Percentiles rank a stretch among this genome's conserved stretches.
Conservation (phyloP, 2,797 vertebrate species). For the Lepidocolaptes lacrymiger region DNA sequence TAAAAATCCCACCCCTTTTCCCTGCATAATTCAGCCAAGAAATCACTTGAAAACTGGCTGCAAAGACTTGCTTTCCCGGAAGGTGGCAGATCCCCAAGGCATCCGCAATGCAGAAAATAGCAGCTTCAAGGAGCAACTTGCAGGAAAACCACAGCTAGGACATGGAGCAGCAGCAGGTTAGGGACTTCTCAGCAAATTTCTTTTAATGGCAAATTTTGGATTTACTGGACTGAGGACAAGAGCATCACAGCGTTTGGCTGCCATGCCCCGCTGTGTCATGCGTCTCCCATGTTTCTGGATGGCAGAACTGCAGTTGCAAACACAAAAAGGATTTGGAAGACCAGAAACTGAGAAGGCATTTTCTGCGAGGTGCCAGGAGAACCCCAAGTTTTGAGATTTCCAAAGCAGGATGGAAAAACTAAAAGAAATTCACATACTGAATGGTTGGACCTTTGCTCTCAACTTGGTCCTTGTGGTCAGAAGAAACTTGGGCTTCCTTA, state of each 20-base stretch:
- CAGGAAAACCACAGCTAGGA: neutral
- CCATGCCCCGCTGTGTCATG: fast-evolving
- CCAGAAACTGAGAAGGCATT: neutral
- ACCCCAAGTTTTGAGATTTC: neutral
- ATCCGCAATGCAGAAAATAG: neutral
- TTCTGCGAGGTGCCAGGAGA: neutral
- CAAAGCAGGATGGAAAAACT: neutral
- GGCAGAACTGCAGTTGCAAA: neutral
- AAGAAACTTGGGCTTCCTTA: neutral
- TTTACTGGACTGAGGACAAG: neutral
- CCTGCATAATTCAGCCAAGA: neutral
- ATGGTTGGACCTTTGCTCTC: neutral
- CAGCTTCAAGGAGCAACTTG: neutral
- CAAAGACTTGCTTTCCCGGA: neutral
- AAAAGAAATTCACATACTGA: neutral
- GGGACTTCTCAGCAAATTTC: neutral
- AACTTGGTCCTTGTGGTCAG: neutral
- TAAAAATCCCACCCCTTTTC: neutral
- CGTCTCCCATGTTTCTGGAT: neutral
- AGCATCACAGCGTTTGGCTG: fast-evolving
- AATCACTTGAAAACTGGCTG: neutral
- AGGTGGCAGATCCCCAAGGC: neutral
- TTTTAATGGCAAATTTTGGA: neutral
- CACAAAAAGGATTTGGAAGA: neutral
- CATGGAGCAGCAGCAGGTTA: neutral